Percentiles rank a stretch among this genome's conserved stretches.
Conservation (phyloP, 1,140 invertebrate genomes). For the Solenopsis fugax region DNA sequence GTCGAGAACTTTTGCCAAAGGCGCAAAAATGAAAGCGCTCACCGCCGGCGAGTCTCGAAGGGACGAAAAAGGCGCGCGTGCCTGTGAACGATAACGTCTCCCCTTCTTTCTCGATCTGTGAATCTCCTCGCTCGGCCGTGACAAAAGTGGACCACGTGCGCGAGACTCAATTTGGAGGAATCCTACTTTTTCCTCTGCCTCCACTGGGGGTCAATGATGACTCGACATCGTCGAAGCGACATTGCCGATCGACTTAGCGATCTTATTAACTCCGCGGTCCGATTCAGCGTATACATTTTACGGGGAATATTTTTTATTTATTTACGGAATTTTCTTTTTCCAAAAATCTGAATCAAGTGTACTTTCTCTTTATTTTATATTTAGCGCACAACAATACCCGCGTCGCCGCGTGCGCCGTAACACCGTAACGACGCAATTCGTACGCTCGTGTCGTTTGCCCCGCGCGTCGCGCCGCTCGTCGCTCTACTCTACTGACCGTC, state of each 20-base stretch:
- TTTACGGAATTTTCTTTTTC: not conserved
- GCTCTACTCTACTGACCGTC: not conserved
- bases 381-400: too few relatives aligned
- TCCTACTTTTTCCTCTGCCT: not conserved
- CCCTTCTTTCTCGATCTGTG: not conserved
- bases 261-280: not conserved
- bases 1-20: conserved; percentile 65
- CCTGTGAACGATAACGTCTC: conserved; percentile 64
- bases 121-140: not conserved
- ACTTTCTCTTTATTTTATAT: not conserved
- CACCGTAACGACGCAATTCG: too few relatives aligned
- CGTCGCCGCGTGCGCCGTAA: too few relatives aligned
- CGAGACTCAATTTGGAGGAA: conserved; percentile 28
- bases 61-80: conserved; percentile 67
- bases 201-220: not conserved
- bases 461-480: not conserved
- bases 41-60: conserved; percentile 35
- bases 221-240: not conserved
- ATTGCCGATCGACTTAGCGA: not conserved
- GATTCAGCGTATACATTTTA: not conserved
- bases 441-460: too few relatives aligned
- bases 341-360: not conserved
- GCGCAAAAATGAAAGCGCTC: conserved; percentile 67
- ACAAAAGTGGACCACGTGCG: conserved; percentile 7
- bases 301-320: not conserved